Evolutionary conservation across 2,113 vertebrate species (phyloP).

Genomic region (Mesocricetus auratus): DNA sequence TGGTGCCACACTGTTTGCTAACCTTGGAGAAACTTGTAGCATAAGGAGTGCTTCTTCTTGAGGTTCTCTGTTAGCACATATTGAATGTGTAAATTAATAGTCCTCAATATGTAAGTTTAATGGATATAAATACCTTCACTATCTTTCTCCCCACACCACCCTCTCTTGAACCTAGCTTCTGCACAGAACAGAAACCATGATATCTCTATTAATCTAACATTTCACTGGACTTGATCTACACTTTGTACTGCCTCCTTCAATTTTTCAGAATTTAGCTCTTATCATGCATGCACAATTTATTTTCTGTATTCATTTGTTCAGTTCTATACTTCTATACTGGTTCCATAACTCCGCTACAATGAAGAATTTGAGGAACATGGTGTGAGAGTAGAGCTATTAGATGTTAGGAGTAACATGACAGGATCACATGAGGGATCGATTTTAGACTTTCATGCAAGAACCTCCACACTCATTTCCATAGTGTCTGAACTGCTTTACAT

Average conservation of each 20-base stretch:
- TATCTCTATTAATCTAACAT: background rate
- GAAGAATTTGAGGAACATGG: background rate
- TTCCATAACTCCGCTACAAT: background rate
- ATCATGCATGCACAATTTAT: background rate
- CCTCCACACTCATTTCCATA: background rate
- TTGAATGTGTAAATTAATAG: background rate
- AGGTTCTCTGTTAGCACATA: background rate
- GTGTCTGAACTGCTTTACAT: no score
- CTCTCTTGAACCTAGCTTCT: background rate
- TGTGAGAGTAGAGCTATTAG: no score
- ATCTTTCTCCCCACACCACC: background rate
- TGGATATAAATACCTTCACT: background rate
- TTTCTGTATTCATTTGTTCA: background rate
- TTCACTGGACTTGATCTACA: background rate
- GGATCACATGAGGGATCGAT: background rate
- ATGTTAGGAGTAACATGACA: background rate
- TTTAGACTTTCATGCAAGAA: background rate
- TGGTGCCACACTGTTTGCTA: background rate
- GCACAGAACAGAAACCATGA: background rate
- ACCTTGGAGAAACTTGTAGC: background rate
- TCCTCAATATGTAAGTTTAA: background rate
- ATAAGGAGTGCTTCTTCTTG: background rate
- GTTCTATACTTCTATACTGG: background rate
- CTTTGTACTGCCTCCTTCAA: background rate
- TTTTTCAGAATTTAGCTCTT: background rate